Evolutionary conservation across 2,888 invertebrate species (phyloP), one percentile per base, ranked within the genome.

Genomic region (Andrena fulva): DNA sequence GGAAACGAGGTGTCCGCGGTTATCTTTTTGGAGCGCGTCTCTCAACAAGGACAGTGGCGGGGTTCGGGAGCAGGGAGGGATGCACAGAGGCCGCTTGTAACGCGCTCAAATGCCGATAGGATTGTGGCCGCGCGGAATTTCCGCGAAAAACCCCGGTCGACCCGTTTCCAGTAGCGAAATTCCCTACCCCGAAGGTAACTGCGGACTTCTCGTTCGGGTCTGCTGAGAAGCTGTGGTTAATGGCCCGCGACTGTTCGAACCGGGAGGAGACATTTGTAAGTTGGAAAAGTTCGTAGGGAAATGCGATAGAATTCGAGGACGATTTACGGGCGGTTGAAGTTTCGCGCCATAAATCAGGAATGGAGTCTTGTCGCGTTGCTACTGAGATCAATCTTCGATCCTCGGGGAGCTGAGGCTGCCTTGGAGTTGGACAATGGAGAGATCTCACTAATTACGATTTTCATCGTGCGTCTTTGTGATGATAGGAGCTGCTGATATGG

Each of bases 21-120:
- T 91, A 91, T 91, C 91, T 91, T 90, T 91, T 90, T 90, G 89
- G 90, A 88, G 81, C 90, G 74, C 63, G 56, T 54, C 75, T 70
- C 56, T 66, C 52, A 85, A 73, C 72, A 87, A 73, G 71, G 70
- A 72, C 71, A 77, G 24, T 4, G 24, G 56, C 31, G 70, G 54
- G 59, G 35, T 59, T 59, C 20, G 56, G 54, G 64, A n/a, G 48
- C 48, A 33, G 29, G 24, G 64, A 31, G 48, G 66, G 42, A 67
- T 69, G 67, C 72, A 56, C 62, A 50, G 48, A 60, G 62, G 62
- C 42, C 48, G 80, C 48, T 64, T 68, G 67, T 72, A 72, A 72
- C 80, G 72, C 24, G 60, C 70, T 78, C 64, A 31, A 72, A 69
- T 60, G 73, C 48, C 59, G 81, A 81, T 79, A 80, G 62, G 66